Percentiles rank a stretch among this genome's conserved stretches.
These are phyloP conservation scores for Papilio machaon DNA, from an alignment of 1,140 invertebrate species.

Conservation along the genomic window DNA sequence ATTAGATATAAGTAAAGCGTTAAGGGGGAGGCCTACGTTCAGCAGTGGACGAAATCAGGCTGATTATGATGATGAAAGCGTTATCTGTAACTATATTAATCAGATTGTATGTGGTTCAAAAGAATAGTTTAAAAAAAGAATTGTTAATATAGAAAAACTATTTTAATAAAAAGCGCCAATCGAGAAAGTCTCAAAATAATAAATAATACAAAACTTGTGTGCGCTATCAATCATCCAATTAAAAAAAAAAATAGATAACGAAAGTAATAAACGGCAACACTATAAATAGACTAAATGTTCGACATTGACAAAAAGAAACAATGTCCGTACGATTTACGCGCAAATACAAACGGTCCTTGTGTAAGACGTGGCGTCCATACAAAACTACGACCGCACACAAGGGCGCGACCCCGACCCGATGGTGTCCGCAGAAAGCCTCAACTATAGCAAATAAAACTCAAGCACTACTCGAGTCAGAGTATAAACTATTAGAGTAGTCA, in stretches of 20 bases:
- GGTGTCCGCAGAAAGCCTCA: conserved; percentile 6
- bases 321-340: not conserved
- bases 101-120: not conserved
- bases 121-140: not conserved
- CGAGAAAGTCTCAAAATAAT: not conserved
- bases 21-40: too few relatives aligned
- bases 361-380: conserved; percentile 18
- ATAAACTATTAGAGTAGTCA: not conserved
- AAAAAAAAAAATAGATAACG: not conserved
- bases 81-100: too few relatives aligned
- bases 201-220: not conserved
- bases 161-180: not conserved
- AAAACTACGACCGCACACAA: not conserved
- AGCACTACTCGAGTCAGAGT: not conserved
- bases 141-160: not conserved
- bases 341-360: conserved; percentile 17
- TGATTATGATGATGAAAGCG: too few relatives aligned
- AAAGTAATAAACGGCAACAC: not conserved
- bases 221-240: not conserved
- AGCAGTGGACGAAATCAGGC: too few relatives aligned
- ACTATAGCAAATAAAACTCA: conserved; percentile 4
- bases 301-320: conserved; percentile 24
- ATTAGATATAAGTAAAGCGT: too few relatives aligned
- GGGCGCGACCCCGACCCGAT: conserved; percentile 17
- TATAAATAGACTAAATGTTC: conserved; percentile 8